Percentiles rank a stretch among this genome's conserved stretches.
phyloP scores from a whole-genome alignment of 1,140 invertebrate genomes.

The Hypsibius dujardini region DNA sequence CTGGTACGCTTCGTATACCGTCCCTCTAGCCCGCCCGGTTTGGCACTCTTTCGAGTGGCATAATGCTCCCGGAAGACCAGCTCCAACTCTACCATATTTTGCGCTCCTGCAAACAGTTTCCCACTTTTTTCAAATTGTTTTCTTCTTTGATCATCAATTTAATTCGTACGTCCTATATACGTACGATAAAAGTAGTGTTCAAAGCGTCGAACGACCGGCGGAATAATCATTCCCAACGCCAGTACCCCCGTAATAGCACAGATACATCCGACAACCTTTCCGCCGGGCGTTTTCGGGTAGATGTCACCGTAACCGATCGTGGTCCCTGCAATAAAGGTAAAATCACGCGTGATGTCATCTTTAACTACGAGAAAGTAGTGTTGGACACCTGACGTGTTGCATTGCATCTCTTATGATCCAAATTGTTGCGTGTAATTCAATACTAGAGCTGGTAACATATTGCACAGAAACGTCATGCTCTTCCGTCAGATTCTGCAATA shows the following conservation, averaged over 20 bases:
- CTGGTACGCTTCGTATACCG: no score
- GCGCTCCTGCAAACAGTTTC: not conserved
- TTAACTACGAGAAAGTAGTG: no score
- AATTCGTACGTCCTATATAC: not conserved
- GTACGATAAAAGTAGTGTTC: constrained; percentile 15
- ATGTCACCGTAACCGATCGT: constrained; percentile 98
- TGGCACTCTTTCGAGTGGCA: no score
- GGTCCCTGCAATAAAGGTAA: constrained; percentile 89
- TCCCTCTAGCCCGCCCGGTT: no score
- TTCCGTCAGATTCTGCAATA: no score
- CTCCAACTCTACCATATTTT: not conserved
- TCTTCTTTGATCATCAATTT: not conserved
- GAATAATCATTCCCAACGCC: constrained; percentile 75
- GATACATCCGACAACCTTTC: constrained; percentile 91
- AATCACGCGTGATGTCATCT: no score
- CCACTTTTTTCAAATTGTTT: not conserved
- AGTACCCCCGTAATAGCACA: constrained; percentile 99
- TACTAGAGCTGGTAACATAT: no score
- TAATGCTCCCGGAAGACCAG: not conserved
- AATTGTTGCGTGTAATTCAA: no score
- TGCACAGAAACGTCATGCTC: no score
- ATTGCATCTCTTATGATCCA: no score
- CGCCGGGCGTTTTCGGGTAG: constrained; percentile 78
- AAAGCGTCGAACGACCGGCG: constrained; percentile 4
- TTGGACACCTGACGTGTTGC: no score